Conservation (phyloP, 92 coral and sea anemone species). For the Phenganax stokvisi region DNA sequence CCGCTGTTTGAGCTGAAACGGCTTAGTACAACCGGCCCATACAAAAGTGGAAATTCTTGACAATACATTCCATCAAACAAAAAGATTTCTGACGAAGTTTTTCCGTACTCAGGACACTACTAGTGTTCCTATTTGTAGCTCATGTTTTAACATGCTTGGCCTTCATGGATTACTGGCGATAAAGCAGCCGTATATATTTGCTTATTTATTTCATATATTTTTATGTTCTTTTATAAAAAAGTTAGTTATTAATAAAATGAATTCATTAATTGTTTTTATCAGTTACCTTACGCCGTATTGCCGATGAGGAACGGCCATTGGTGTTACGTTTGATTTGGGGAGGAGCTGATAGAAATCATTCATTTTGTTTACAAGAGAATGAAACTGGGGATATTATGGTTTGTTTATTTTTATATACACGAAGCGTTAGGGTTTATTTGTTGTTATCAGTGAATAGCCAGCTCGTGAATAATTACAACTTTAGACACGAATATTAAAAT, state of each 20-base stretch:
- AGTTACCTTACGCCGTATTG: slow-evolving; percentile 91
- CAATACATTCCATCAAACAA: too few species aligned
- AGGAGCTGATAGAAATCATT: slow-evolving; percentile 83
- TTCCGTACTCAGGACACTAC: too few species aligned
- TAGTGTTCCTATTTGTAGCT: too few species aligned
- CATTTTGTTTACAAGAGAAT: slow-evolving; percentile 93
- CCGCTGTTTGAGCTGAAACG: too few species aligned
- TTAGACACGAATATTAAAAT: too few species aligned
- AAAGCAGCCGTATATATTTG: not conserved
- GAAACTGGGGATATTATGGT: slow-evolving; percentile 99
- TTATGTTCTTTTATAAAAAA: not conserved
- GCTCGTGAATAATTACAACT: too few species aligned
- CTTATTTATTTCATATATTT: not conserved
- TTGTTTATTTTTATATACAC: slow-evolving; percentile 17
- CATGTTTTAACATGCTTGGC: too few species aligned
- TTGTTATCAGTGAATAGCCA: not conserved
- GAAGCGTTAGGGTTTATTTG: not conserved
- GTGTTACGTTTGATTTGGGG: slow-evolving; percentile 90
- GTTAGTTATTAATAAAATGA: not conserved
- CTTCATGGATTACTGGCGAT: too few species aligned
- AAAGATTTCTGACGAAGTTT: too few species aligned
- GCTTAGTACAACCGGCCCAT: too few species aligned
- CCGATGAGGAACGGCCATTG: slow-evolving; percentile 81
- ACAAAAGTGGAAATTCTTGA: too few species aligned
- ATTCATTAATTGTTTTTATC: not conserved